Conservation (phyloP, 1,140 invertebrate species). For the Cylas formicarius region DNA sequence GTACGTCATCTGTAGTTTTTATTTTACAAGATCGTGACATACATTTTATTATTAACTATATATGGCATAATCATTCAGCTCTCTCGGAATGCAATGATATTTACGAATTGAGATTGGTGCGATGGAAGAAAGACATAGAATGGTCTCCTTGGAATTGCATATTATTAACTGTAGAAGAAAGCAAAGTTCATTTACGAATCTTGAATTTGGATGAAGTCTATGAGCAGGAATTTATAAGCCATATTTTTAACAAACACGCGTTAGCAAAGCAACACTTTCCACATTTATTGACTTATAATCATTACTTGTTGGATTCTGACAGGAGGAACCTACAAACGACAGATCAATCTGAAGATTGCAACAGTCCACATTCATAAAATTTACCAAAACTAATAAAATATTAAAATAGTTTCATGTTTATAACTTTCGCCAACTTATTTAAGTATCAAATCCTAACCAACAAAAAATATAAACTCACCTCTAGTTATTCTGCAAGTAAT, state of each 20-base stretch:
- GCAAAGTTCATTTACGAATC: conserved; percentile 51
- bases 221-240: conserved; percentile 45
- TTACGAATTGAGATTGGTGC: conserved; percentile 47
- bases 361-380: too few relatives aligned
- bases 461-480: too few relatives aligned
- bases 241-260: conserved; percentile 36
- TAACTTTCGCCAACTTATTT: too few relatives aligned
- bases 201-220: conserved; percentile 47
- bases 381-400: too few relatives aligned
- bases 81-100: conserved; percentile 55
- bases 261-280: conserved; percentile 34
- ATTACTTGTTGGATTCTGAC: too few relatives aligned
- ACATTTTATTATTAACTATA: conserved; percentile 55
- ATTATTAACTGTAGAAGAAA: conserved; percentile 56
- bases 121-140: conserved; percentile 51
- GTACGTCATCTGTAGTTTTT: conserved; percentile 51
- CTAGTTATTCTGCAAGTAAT: too few relatives aligned
- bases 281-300: conserved; percentile 16
- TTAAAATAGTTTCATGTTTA: too few relatives aligned
- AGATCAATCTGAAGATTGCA: too few relatives aligned
- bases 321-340: too few relatives aligned
- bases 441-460: too few relatives aligned
- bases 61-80: conserved; percentile 61
- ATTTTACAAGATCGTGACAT: conserved; percentile 56
- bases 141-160: conserved; percentile 72